Conservation (phyloP, 2,888 invertebrate genomes). For the Doris montereyensis region DNA sequence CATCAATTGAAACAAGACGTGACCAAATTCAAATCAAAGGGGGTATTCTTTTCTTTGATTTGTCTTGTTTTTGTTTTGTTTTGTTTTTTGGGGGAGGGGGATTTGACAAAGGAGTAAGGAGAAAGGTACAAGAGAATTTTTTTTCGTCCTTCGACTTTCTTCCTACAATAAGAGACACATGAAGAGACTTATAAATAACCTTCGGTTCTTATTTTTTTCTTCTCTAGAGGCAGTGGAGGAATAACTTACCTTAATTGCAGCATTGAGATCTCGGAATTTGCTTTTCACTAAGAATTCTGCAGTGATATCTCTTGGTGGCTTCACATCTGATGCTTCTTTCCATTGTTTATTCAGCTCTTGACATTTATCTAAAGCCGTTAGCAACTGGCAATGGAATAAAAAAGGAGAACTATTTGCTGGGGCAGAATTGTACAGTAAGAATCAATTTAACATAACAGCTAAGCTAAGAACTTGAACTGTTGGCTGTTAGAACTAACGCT, state of each 20-base stretch:
- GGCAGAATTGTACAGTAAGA: too few relatives aligned
- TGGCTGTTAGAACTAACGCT: too few relatives aligned
- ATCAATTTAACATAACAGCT: too few relatives aligned
- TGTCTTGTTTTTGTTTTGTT: too few relatives aligned
- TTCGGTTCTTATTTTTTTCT: background rate
- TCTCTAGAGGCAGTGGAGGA: background rate
- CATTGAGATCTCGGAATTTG: slow-evolving; percentile 78
- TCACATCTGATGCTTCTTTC: slow-evolving; percentile 74
- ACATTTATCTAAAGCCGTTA: slow-evolving; percentile 79
- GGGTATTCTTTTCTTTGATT: too few relatives aligned
- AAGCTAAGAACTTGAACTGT: too few relatives aligned
- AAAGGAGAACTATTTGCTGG: too few relatives aligned
- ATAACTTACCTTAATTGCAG: slow-evolving; percentile 76
- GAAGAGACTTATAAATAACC: background rate
- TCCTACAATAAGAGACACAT: background rate
- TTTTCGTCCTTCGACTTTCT: background rate
- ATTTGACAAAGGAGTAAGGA: too few relatives aligned
- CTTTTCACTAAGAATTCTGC: slow-evolving; percentile 81
- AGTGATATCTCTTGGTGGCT: slow-evolving; percentile 78
- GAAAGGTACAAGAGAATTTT: background rate
- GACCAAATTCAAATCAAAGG: too few relatives aligned
- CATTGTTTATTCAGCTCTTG: slow-evolving; percentile 76
- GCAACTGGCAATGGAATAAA: slow-evolving; percentile 77
- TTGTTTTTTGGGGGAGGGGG: too few relatives aligned
- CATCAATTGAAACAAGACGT: too few relatives aligned